phyloP scores from a whole-genome alignment of 2,888 invertebrate genomes.

The Cerastis leucographa region DNA sequence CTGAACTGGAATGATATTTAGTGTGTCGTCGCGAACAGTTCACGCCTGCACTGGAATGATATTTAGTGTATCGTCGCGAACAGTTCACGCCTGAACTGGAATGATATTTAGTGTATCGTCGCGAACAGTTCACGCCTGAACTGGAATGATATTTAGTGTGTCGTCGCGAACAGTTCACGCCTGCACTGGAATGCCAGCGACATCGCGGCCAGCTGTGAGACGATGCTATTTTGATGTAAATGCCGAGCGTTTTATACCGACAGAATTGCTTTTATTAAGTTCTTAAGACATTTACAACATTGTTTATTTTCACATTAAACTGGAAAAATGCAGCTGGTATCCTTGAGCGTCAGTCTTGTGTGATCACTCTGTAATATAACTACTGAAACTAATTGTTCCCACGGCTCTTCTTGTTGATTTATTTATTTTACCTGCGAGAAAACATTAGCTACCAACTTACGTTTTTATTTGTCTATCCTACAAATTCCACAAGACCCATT shows the following conservation, averaged over 20 bases:
- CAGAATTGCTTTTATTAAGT: slow-evolving; percentile 42
- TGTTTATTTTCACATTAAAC: slow-evolving; percentile 40
- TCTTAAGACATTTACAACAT: slow-evolving; percentile 14
- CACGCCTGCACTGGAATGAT: neutral
- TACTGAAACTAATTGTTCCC: neutral
- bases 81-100: neutral
- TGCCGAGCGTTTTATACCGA: slow-evolving; percentile 26
- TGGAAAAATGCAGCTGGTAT: slow-evolving; percentile 7
- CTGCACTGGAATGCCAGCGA: neutral
- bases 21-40: neutral
- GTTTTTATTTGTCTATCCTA: neutral
- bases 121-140: neutral
- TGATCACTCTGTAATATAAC: neutral
- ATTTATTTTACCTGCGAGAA: neutral
- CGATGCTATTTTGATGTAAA: slow-evolving; percentile 36
- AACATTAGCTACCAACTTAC: neutral
- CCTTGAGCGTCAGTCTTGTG: neutral
- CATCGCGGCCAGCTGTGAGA: slow-evolving; percentile 1
- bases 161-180: neutral
- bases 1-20: neutral
- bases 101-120: neutral
- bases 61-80: neutral
- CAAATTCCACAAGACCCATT: neutral
- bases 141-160: neutral
- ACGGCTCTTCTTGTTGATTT: neutral